Percentiles rank a stretch among this genome's conserved stretches.
phyloP scores from a whole-genome alignment of 2,113 vertebrate species.

The Neogobius melanostomus region DNA sequence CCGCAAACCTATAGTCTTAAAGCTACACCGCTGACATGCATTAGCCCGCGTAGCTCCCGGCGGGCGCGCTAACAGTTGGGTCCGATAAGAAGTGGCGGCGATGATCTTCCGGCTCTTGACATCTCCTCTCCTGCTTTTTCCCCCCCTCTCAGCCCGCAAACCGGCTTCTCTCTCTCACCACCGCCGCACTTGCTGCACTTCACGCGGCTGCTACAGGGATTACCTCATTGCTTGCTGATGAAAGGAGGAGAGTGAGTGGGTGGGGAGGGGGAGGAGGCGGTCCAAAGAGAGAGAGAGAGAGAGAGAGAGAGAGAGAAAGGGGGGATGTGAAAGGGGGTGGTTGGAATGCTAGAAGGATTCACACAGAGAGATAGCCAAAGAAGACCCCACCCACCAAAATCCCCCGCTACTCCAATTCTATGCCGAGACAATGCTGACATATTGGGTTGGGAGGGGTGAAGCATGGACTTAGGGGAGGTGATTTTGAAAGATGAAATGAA shows the following conservation, averaged over 20 bases:
- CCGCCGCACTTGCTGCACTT: slow-evolving; percentile 73
- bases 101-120: slow-evolving; percentile 61
- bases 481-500: slow-evolving; percentile 47
- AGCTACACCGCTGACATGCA: slow-evolving; percentile 35
- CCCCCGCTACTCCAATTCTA: slow-evolving; percentile 36
- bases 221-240: slow-evolving; percentile 84
- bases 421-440: slow-evolving; percentile 61
- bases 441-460: slow-evolving; percentile 1
- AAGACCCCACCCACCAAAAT: slow-evolving; percentile 60
- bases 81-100: slow-evolving; percentile 46
- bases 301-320: slow-evolving; percentile 55
- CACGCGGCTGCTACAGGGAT: slow-evolving; percentile 78
- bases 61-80: slow-evolving; percentile 53
- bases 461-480: slow-evolving; percentile 18
- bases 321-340: slow-evolving; percentile 11
- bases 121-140: slow-evolving; percentile 39
- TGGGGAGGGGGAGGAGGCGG: slow-evolving; percentile 73
- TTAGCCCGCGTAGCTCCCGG: neutral
- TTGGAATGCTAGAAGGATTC: slow-evolving; percentile 30
- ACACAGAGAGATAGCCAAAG: slow-evolving; percentile 40
- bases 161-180: slow-evolving; percentile 58
- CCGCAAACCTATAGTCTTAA: slow-evolving; percentile 35
- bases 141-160: slow-evolving; percentile 32
- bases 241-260: slow-evolving; percentile 71
- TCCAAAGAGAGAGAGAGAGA: slow-evolving; percentile 35